Evolutionary conservation across 2,797 vertebrate genomes (phyloP).

Genomic region (Sebastiscus tertius): DNA sequence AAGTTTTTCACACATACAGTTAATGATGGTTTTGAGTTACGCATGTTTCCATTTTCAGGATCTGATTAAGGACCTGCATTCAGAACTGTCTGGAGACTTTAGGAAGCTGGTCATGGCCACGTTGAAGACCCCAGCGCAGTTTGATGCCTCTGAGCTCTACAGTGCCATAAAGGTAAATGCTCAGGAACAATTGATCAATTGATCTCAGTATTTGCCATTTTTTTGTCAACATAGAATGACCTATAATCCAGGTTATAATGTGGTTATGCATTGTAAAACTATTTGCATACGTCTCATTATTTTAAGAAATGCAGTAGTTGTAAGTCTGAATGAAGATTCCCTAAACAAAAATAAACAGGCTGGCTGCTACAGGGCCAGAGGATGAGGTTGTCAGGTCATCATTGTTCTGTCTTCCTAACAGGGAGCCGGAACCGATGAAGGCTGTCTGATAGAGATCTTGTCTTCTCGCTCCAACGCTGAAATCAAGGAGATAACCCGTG

Average conservation of each 20-base stretch:
- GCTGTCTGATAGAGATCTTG: slow-evolving; percentile 96
- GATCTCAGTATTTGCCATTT: neutral
- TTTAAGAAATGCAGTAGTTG: neutral
- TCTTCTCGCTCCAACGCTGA: slow-evolving; percentile 92
- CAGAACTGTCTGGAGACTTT: slow-evolving; percentile 97
- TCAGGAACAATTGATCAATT: neutral
- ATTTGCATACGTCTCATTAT: neutral
- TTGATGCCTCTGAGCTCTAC: slow-evolving; percentile 89
- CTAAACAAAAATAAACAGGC: neutral
- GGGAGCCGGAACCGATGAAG: slow-evolving; percentile 97
- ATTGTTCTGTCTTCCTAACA: slow-evolving; percentile 63
- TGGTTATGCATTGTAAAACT: neutral
- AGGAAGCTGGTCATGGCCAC: slow-evolving; percentile 92
- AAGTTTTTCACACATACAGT: neutral
- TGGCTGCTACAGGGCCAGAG: neutral
- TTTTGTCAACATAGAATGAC: neutral
- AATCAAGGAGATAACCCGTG: slow-evolving; percentile 88
- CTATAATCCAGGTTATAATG: neutral
- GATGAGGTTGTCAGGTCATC: neutral
- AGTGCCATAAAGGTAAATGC: slow-evolving; percentile 92
- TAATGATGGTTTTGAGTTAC: slow-evolving; percentile 33
- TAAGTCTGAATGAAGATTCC: neutral
- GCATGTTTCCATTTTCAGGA: slow-evolving; percentile 83
- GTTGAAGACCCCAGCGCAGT: slow-evolving; percentile 88
- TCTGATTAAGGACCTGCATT: slow-evolving; percentile 96